Evolutionary conservation across 53 echinoderm and acorn worm genomes (phyloP).

Genomic region (Patiria pectinifera): DNA sequence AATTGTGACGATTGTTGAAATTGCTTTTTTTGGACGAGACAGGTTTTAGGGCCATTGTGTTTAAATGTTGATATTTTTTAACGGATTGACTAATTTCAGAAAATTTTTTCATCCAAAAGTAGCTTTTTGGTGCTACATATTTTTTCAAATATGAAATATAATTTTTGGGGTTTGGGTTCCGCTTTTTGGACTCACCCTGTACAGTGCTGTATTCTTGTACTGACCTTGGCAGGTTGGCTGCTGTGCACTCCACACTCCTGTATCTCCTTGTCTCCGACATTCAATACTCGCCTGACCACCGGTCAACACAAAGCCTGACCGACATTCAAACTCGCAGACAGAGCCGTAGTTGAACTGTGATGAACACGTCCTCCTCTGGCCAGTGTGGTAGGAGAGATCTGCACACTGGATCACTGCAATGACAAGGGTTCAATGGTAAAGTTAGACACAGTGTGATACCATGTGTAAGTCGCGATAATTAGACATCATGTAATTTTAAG

Average conservation of each 20-base stretch:
- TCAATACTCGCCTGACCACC: constrained; percentile 12
- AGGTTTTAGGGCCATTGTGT: too few relatives aligned
- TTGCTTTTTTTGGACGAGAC: too few relatives aligned
- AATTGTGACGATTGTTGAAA: too few relatives aligned
- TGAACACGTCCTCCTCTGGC: constrained; percentile 51
- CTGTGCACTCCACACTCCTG: constrained; percentile 54
- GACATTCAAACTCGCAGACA: constrained; percentile 56
- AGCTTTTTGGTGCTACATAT: too few relatives aligned
- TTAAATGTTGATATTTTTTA: too few relatives aligned
- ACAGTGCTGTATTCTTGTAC: not conserved
- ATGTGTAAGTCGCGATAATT: too few relatives aligned
- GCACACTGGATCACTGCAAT: constrained; percentile 56
- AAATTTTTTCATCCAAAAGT: too few relatives aligned
- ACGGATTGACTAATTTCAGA: too few relatives aligned
- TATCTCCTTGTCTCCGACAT: constrained; percentile 48
- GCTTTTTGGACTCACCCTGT: too few relatives aligned
- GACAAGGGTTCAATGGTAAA: not conserved
- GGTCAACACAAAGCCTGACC: constrained; percentile 40
- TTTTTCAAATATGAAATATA: too few relatives aligned
- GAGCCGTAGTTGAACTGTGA: constrained; percentile 56
- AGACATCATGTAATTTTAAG: too few relatives aligned
- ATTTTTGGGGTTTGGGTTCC: too few relatives aligned
- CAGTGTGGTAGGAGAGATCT: constrained; percentile 8
- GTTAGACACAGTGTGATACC: not conserved
- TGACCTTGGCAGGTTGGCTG: constrained; percentile 62